Evolutionary conservation across 1,140 invertebrate genomes (phyloP), one percentile per base, ranked within the genome.

Genomic region (Argopecten irradians): DNA sequence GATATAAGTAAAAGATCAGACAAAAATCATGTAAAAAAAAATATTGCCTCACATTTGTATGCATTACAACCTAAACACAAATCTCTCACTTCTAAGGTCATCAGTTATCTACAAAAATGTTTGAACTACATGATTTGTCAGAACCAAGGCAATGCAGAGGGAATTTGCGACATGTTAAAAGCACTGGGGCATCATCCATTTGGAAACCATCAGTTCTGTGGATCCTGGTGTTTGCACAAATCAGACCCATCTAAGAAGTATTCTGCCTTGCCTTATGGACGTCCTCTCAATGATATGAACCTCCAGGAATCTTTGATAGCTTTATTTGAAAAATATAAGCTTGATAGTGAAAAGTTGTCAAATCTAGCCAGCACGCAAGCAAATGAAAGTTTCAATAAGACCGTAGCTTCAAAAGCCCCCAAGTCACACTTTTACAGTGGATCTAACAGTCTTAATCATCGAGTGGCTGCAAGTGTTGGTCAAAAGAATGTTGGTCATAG

Each of bases 1-100:
- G 46, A 87, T 32, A 87, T 89, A 36, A 22, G 87, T 34, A 89
- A 89, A 71, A 89, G n/a, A 55, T 87, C 85, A 1, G 85, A 89
- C 35, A 89, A 71, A 86, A 84, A 87, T 19, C 86, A 89, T 87
- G 33, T 84, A 5, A 84, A 84, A 84, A 84, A 84, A 16, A 84
- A 84, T n/a, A 35, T 84, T 34, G 22, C 83, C 35, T 36, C 35
- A 36, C 28, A 34, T 22, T 28, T 85, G 35, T 85, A 85, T 43
- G 16, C n/a, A 36, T 36, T 85, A 13, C 84, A 85, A 43, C 33
- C 22, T 28, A 85, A 36, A 39, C 84, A 85, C n/a, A 85, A 85
- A 36, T 28, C 19, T 7, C n/a, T 85, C 8, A 41, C 84, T 5
- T 28, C 84, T 19, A 85, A 85, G 36, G 35, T 85, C 0, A 85